A percentile compares a stretch with the other conserved stretches of the same genome.
phyloP scores from a whole-genome alignment of 2,888 invertebrate species.

The Bursaphelenchus okinawaensis region DNA sequence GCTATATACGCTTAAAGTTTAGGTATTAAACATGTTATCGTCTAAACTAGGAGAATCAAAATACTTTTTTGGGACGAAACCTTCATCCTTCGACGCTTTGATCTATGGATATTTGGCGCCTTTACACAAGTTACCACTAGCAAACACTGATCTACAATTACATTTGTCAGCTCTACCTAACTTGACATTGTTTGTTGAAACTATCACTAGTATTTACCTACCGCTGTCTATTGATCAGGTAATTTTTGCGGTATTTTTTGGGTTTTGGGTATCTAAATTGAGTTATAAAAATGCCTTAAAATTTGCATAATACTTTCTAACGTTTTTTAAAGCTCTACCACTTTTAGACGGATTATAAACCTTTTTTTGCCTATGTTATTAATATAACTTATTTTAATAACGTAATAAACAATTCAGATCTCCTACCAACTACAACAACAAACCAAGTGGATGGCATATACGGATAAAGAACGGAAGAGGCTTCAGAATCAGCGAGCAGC shows the following conservation, averaged over 20 bases:
- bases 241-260: background rate
- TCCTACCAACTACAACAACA: conserved; percentile 22
- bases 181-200: conserved; percentile 72
- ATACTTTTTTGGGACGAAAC: conserved; percentile 74
- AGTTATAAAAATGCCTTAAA: too few relatives aligned
- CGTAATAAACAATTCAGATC: conserved; percentile 19
- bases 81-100: conserved; percentile 74
- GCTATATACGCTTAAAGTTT: conserved; percentile 66
- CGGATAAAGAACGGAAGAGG: conserved; percentile 35
- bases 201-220: conserved; percentile 76
- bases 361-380: too few relatives aligned
- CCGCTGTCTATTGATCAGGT: conserved; percentile 57
- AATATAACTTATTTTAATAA: background rate
- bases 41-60: conserved; percentile 72
- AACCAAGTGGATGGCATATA: background rate
- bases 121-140: conserved; percentile 75
- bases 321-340: too few relatives aligned
- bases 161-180: conserved; percentile 76
- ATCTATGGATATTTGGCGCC: conserved; percentile 84
- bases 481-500: conserved; percentile 27
- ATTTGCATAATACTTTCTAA: too few relatives aligned
- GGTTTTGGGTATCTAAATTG: too few relatives aligned
- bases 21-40: conserved; percentile 74
- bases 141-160: conserved; percentile 71
- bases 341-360: too few relatives aligned